phyloP scores from a whole-genome alignment of 1,140 invertebrate species.

The Drosophila burlai region DNA sequence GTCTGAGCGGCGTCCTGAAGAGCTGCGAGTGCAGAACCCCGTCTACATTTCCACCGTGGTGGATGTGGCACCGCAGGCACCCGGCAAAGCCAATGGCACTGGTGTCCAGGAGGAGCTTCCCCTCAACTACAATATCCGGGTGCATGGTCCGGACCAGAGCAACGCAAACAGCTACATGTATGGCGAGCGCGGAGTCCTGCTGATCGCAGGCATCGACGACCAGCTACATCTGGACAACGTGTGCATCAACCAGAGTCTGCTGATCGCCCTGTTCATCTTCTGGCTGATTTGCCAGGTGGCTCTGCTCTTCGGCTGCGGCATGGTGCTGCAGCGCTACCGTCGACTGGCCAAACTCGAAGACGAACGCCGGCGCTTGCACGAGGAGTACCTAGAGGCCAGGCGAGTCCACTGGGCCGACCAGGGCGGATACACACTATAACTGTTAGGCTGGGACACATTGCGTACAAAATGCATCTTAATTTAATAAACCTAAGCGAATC shows the following conservation, averaged over 20 bases:
- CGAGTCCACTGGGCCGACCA: slow-evolving; percentile 83
- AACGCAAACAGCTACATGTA: slow-evolving; percentile 84
- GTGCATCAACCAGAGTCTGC: slow-evolving; percentile 79
- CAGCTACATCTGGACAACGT: slow-evolving; percentile 73
- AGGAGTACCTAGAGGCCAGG: slow-evolving; percentile 75
- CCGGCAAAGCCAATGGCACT: slow-evolving; percentile 24
- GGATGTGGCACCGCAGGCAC: slow-evolving; percentile 49
- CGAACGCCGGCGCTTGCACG: slow-evolving; percentile 74
- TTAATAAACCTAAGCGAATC: slow-evolving; percentile 67
- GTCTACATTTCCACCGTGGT: slow-evolving; percentile 76
- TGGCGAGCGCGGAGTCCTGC: slow-evolving; percentile 85
- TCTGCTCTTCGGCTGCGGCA: slow-evolving; percentile 78
- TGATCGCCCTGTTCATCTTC: slow-evolving; percentile 80
- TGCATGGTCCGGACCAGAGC: slow-evolving; percentile 81
- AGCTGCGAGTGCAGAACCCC: slow-evolving; percentile 70
- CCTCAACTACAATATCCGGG: slow-evolving; percentile 85
- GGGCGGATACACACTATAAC: slow-evolving; percentile 79
- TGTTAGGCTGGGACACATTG: slow-evolving; percentile 16
- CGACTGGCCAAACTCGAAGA: slow-evolving; percentile 78
- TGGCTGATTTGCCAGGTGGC: slow-evolving; percentile 81
- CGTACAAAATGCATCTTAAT: slow-evolving; percentile 71
- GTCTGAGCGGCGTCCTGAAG: slow-evolving; percentile 26
- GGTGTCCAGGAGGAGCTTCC: slow-evolving; percentile 74
- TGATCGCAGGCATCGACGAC: slow-evolving; percentile 86
- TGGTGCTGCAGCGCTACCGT: slow-evolving; percentile 77